Evolutionary conservation across 2,113 vertebrate species (phyloP), one percentile per base, ranked within the genome.

Genomic region (Calypte anna): DNA sequence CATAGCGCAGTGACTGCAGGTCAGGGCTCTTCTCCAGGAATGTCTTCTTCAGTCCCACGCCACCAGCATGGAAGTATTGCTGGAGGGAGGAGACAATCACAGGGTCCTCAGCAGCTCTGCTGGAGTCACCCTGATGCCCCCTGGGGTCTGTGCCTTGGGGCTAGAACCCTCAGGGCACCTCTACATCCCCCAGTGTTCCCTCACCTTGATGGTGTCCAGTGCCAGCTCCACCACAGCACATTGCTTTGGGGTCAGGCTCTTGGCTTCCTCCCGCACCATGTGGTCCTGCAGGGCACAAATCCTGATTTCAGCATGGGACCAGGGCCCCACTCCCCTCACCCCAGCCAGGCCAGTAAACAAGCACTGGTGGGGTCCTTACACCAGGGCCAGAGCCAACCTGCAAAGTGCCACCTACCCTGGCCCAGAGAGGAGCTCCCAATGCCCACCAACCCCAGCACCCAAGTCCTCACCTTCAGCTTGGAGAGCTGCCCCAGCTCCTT

Each of bases 31-130:
- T 99, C 97, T 99, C 99, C 97, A 99, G 96, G 97, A 99, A 99
- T 0, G 99, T 99, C 91, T 99, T 99, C 97, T 99, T 99, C 88
- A 99, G 98, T 67, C 99, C 99, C 68, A 99, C 99, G 0, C 99
- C 99, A 0, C 99, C 99, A 0, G 99, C 99, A 10, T 99, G 99
- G 98, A 99, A 99, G 88, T 99, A 99, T 99, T 99, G 99, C 99
- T 99, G 94, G 33, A 55, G 12, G 17, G 76, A 44, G 62, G 18
- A 87, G 63, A 20, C 0, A 1, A 31, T 24, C 20, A 2, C 72
- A n/a, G 44, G 74, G 44, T 86, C 36, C n/a, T 91, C 78, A 87
- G 53, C 14, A 1, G 12, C 9, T 67, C 51, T 58, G 72, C 5
- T 6, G 43, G 55, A 58, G 30, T 7, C 1, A 18, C 33, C 15